These are phyloP conservation scores for Brachyrhaphis roseni DNA, from an alignment of 2,797 vertebrate species.

Conservation along the genomic window DNA sequence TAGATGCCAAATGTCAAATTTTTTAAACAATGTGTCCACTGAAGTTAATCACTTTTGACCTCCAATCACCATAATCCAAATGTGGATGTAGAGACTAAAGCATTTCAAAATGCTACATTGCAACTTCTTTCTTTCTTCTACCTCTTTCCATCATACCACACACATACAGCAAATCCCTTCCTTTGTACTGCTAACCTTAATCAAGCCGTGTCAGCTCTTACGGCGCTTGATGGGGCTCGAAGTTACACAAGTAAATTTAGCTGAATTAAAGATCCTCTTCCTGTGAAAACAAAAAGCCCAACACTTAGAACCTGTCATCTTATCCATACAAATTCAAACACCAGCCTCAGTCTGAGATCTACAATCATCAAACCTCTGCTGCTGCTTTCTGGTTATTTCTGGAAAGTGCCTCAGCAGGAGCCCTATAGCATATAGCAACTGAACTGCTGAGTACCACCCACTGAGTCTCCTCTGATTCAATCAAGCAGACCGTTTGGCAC, in stretches of 20 bases:
- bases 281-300: neutral
- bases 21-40: neutral
- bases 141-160: no score
- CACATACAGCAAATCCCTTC: no score
- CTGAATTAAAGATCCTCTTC: neutral
- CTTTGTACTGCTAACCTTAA: neutral
- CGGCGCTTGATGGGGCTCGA: neutral
- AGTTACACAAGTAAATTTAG: neutral
- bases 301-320: neutral
- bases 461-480: slow-evolving; percentile 2
- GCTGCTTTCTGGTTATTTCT: slow-evolving; percentile 6
- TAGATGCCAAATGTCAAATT: neutral
- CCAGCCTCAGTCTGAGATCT: neutral
- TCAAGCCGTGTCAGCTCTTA: neutral
- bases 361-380: neutral
- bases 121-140: neutral
- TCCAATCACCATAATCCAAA: neutral
- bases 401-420: slow-evolving; percentile 8
- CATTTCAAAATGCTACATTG: neutral
- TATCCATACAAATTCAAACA: neutral
- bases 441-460: neutral
- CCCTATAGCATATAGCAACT: slow-evolving; percentile 2
- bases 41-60: neutral
- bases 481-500: slow-evolving; percentile 2
- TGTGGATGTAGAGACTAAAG: neutral